phyloP scores from a whole-genome alignment of 1,140 invertebrate species.

The Atta texana region DNA sequence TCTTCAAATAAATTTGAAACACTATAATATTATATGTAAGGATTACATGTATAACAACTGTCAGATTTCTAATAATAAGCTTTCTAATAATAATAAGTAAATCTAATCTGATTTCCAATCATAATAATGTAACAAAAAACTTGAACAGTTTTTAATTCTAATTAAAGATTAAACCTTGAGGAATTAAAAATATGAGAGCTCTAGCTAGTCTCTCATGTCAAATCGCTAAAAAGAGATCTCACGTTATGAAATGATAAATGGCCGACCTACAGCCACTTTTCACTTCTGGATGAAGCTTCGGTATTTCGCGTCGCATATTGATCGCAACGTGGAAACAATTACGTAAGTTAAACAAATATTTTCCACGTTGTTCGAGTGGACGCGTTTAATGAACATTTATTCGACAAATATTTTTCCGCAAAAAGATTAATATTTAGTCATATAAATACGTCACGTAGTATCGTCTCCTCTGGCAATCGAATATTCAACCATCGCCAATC shows the following conservation, averaged over 20 bases:
- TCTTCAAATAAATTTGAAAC: neutral
- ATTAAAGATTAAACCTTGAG: neutral
- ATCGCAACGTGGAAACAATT: constrained; percentile 29
- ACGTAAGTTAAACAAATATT: constrained; percentile 52
- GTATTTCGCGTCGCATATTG: constrained; percentile 35
- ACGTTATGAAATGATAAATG: constrained; percentile 50
- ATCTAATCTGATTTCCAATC: no score
- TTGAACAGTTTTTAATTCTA: neutral
- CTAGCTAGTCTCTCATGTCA: neutral
- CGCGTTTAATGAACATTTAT: constrained; percentile 26
- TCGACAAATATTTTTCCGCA: constrained; percentile 36
- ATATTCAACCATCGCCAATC: neutral
- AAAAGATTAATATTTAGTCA: constrained; percentile 35
- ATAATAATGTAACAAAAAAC: neutral
- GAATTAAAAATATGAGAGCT: constrained; percentile 26
- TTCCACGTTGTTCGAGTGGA: neutral
- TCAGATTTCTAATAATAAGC: neutral
- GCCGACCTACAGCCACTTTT: constrained; percentile 13
- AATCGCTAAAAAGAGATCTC: constrained; percentile 37
- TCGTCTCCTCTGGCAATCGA: neutral
- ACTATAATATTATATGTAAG: neutral
- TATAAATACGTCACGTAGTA: neutral
- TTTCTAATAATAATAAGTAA: neutral
- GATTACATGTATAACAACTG: neutral
- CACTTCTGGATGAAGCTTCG: neutral